Conservation (phyloP, 2,797 vertebrate genomes). For the Odontamblyopus lacepedii region DNA sequence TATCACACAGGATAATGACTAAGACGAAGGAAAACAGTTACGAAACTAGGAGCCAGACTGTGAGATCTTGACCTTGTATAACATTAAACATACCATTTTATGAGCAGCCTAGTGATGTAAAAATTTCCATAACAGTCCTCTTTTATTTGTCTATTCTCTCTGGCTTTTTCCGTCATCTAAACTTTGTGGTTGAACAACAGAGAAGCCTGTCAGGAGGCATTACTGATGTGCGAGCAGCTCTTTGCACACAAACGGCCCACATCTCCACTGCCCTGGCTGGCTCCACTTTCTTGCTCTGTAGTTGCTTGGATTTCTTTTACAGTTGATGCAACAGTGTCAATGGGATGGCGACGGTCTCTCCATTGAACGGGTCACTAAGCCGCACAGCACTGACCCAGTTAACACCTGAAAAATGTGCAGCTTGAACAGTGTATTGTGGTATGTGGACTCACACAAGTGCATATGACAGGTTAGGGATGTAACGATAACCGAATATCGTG, state of each 20-base stretch:
- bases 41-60: no score
- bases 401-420: slow-evolving; percentile 14
- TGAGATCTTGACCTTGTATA: no score
- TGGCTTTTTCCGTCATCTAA: slow-evolving; percentile 39
- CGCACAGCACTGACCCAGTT: slow-evolving; percentile 31
- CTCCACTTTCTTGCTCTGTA: slow-evolving; percentile 28
- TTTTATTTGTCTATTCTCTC: slow-evolving; percentile 48
- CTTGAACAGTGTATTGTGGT: slow-evolving; percentile 8
- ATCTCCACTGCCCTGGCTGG: slow-evolving; percentile 35
- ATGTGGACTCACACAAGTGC: background rate
- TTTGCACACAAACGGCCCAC: slow-evolving; percentile 39
- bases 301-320: slow-evolving; percentile 35
- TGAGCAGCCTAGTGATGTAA: no score
- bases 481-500: no score
- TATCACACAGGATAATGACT: no score
- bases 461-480: no score
- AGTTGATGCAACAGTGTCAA: slow-evolving; percentile 29
- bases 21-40: no score
- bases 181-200: slow-evolving; percentile 48
- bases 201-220: slow-evolving; percentile 52
- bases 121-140: slow-evolving; percentile 7
- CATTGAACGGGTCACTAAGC: slow-evolving; percentile 42
- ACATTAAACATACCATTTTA: no score
- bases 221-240: slow-evolving; percentile 39
- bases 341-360: slow-evolving; percentile 19